Evolutionary conservation across 2,113 vertebrate species (phyloP).

Genomic region (Plectropomus leopardus): DNA sequence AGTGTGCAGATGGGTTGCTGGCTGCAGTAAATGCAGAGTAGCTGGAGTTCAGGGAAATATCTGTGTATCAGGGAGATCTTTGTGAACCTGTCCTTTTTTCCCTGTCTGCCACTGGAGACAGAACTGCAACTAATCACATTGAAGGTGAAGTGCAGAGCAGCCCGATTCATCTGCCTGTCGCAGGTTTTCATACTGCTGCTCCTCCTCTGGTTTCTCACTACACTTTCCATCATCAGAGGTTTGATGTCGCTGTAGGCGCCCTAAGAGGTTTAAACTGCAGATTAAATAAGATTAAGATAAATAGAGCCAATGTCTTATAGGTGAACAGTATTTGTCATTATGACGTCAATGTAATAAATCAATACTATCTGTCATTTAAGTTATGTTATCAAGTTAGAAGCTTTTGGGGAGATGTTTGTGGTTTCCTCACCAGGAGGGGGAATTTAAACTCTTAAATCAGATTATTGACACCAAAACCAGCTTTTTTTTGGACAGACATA

Average conservation of each 20-base stretch:
- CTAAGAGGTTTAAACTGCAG: conserved; percentile 21
- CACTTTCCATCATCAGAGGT: background rate
- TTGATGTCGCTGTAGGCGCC: background rate
- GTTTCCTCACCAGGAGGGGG: background rate
- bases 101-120: conserved; percentile 11
- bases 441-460: background rate
- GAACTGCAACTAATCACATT: background rate
- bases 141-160: conserved; percentile 12
- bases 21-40: conserved; percentile 21
- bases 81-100: conserved; percentile 7
- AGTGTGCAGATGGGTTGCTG: conserved; percentile 14
- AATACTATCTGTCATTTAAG: background rate
- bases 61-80: conserved; percentile 10
- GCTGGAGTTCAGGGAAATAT: conserved; percentile 19
- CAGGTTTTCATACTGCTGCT: conserved; percentile 8
- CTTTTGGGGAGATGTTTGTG: background rate
- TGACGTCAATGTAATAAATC: conserved; percentile 7
- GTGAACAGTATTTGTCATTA: conserved; percentile 11
- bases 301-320: background rate
- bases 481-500: background rate
- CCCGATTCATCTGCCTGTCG: background rate
- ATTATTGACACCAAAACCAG: background rate
- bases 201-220: background rate
- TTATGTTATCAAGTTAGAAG: background rate
- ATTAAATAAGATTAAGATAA: conserved; percentile 22